Evolutionary conservation across 2,797 vertebrate genomes (phyloP), one percentile per base, ranked within the genome.

Genomic region (Liasis olivaceus): DNA sequence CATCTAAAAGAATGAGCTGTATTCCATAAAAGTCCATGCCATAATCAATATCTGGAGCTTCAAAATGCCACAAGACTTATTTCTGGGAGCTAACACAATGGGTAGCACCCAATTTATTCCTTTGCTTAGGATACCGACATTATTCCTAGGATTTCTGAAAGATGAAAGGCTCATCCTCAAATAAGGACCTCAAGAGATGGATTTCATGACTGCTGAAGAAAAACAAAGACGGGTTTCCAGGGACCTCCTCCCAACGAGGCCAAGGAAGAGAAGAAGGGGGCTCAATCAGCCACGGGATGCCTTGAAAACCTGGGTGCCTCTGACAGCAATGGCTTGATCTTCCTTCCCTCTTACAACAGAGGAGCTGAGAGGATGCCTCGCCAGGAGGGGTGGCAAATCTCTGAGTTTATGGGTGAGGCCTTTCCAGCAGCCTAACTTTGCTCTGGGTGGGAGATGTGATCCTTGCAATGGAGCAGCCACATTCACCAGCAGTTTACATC

Each of bases 91-190:
- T 54, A 54, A 54, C 1, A 54, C 42, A 14, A 42, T 17, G 9
- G 36, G 69, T 36, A 42, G 15, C 69, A 77, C 17, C 31, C 17
- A 36, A 22, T 7, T 77, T 77, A 42, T 36, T 77, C 72, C 72
- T 77, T 85, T 91, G 15, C 26, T 91, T 64, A 12, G 89, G 69
- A 64, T 84, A 89, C 81, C 87, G 56, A 84, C 87, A 11, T 17
- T n/a, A 77, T 54, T 62, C 36, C n/a, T 0, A 0, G 92, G 87
- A 90, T 84, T 20, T 59, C 81, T 91, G 92, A 28, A 89, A 91
- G 47, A 90, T 13, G 15, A 85, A 12, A 0, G 42, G 42, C 42
- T 42, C 42, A 62, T 28, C 60, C 42, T 88, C 20, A 6, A 31
- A 59, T 47, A 17, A 1, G 58, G 28, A 9, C 51, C 22, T 12